Conservation (phyloP, 2,888 invertebrate genomes). For the Tipula helvola region DNA sequence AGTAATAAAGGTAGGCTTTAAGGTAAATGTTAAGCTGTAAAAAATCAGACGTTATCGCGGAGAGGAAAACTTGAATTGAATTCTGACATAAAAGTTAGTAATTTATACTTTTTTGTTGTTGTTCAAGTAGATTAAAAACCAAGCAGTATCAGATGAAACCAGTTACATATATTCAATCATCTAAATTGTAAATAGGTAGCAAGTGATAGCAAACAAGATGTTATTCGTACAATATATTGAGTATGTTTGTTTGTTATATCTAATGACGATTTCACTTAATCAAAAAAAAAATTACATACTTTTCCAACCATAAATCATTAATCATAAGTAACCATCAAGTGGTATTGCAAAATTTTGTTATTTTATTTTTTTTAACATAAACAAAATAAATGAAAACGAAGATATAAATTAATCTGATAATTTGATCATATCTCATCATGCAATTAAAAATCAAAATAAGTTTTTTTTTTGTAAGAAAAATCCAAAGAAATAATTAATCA, state of each 20-base stretch:
- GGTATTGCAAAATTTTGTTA: neutral
- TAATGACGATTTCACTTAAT: conserved; percentile 8
- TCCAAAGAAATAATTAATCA: neutral
- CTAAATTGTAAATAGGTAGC: neutral
- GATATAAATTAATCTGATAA: conserved; percentile 5
- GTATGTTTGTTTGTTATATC: neutral
- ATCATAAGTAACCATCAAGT: conserved; percentile 5
- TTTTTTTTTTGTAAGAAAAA: conserved; percentile 5
- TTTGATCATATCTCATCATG: conserved; percentile 8
- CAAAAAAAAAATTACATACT: neutral
- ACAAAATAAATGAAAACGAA: neutral
- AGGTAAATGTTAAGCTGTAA: too few species aligned
- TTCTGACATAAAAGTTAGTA: neutral
- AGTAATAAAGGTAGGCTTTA: too few species aligned
- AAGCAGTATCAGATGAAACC: neutral
- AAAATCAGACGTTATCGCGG: too few species aligned
- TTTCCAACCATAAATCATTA: neutral
- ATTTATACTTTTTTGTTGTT: neutral
- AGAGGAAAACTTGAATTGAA: neutral
- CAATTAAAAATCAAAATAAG: conserved; percentile 8
- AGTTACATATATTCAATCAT: neutral
- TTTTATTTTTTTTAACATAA: neutral
- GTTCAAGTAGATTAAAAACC: neutral
- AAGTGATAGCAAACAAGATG: neutral
- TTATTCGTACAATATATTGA: neutral